phyloP scores from a whole-genome alignment of 2,888 invertebrate genomes.

The Xylota segnis region DNA sequence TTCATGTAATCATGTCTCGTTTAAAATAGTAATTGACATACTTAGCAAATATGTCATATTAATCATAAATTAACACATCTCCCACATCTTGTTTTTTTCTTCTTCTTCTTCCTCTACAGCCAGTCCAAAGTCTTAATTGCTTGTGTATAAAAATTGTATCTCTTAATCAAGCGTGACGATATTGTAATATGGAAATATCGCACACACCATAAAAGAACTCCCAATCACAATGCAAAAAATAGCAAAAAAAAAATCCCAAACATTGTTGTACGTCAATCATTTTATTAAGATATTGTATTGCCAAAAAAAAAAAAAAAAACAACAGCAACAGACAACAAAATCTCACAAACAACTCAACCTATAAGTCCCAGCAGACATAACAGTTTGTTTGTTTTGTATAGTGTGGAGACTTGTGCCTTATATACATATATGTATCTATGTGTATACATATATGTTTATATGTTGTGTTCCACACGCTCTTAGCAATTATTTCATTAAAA shows the following conservation, averaged over 20 bases:
- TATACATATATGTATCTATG: slow-evolving; percentile 11
- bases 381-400: slow-evolving; percentile 52
- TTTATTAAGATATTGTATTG: slow-evolving; percentile 77
- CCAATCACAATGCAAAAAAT: slow-evolving; percentile 62
- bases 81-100: slow-evolving; percentile 39
- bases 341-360: slow-evolving; percentile 37
- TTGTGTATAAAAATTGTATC: slow-evolving; percentile 52
- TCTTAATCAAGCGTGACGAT: slow-evolving; percentile 70
- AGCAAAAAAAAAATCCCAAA: slow-evolving; percentile 42
- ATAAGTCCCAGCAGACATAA: slow-evolving; percentile 45
- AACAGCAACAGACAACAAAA: slow-evolving; percentile 35
- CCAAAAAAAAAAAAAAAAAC: slow-evolving; percentile 43
- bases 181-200: slow-evolving; percentile 60
- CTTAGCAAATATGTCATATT: slow-evolving; percentile 72
- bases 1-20: slow-evolving; percentile 62
- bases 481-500: slow-evolving; percentile 79
- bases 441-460: slow-evolving; percentile 35
- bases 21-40: slow-evolving; percentile 69
- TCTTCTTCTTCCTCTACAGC: slow-evolving; percentile 6
- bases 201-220: slow-evolving; percentile 37
- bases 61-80: slow-evolving; percentile 74
- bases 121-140: slow-evolving; percentile 63
- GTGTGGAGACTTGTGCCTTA: slow-evolving; percentile 7
- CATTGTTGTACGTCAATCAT: slow-evolving; percentile 78
- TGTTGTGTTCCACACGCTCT: slow-evolving; percentile 68